These are phyloP conservation scores for Bolborhynchus lineola DNA, from an alignment of 2,113 vertebrate genomes.

Conservation along the genomic window DNA sequence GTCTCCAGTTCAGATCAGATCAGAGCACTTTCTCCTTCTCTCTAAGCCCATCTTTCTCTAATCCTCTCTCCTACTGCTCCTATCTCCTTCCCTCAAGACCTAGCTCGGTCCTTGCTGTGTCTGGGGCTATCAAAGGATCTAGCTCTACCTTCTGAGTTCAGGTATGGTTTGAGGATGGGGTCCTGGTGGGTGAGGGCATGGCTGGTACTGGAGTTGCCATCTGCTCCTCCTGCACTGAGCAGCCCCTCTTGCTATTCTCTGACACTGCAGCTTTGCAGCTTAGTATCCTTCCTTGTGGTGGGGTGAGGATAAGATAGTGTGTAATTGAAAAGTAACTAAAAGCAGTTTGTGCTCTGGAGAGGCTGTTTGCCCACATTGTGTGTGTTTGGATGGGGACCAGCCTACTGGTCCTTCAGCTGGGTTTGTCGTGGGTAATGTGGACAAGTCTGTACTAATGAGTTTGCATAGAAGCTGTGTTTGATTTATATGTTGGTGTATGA, in stretches of 20 bases:
- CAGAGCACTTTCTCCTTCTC: rapidly evolving
- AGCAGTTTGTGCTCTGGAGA: not conserved
- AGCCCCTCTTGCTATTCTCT: not conserved
- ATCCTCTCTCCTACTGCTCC: rapidly evolving
- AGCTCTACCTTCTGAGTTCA: not conserved
- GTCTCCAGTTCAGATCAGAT: not conserved
- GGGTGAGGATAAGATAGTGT: too few relatives aligned
- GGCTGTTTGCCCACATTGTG: not conserved
- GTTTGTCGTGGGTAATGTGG: not conserved
- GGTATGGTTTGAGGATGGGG: rapidly evolving
- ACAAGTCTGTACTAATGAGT: not conserved
- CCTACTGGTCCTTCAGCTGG: not conserved
- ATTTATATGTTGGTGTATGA: not conserved
- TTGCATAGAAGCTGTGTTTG: too few relatives aligned
- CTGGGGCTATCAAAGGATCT: rapidly evolving
- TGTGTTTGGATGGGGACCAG: not conserved
- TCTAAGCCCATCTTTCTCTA: rapidly evolving
- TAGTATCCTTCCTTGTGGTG: rapidly evolving
- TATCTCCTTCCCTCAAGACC: rapidly evolving
- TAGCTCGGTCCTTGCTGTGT: rapidly evolving
- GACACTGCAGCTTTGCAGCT: not conserved
- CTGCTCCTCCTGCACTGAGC: rapidly evolving
- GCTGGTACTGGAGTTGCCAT: not conserved
- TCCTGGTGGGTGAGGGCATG: rapidly evolving
- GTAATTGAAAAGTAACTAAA: not conserved